Conservation (phyloP, 2,113 vertebrate genomes). For the Castor canadensis region DNA sequence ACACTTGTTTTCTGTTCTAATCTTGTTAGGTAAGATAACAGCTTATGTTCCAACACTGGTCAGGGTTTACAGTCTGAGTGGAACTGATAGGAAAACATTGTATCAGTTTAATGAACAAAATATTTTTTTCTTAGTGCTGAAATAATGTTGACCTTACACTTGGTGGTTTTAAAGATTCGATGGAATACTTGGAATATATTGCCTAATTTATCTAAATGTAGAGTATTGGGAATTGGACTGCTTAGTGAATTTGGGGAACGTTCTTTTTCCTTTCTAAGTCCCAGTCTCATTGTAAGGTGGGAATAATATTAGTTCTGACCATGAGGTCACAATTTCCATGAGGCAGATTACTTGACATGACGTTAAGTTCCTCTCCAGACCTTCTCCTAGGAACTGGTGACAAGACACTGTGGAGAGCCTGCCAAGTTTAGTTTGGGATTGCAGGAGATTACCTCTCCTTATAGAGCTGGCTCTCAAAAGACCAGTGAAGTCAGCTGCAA, state of each 20-base stretch:
- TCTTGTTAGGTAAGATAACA: background rate
- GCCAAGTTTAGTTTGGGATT: background rate
- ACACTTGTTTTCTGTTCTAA: background rate
- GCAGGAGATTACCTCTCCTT: background rate
- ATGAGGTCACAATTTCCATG: too few relatives aligned
- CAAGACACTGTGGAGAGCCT: background rate
- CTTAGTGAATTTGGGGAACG: background rate
- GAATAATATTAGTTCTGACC: background rate
- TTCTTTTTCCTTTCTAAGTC: background rate
- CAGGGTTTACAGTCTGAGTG: background rate
- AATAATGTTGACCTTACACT: background rate
- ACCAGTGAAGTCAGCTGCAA: background rate
- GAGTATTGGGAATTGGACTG: background rate
- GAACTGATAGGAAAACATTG: background rate
- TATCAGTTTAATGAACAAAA: background rate
- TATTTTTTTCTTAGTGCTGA: background rate
- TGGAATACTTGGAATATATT: conserved; percentile 32
- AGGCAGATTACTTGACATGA: too few relatives aligned
- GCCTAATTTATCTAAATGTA: conserved; percentile 7
- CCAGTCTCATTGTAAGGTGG: background rate
- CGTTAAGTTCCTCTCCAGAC: background rate
- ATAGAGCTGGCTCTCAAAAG: background rate
- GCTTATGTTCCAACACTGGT: background rate
- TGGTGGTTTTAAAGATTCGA: background rate
- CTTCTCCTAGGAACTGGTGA: background rate